Base-by-base conservation (phyloP, 2,797 vertebrate genomes). In the Sarcophilus harrisii region DNA sequence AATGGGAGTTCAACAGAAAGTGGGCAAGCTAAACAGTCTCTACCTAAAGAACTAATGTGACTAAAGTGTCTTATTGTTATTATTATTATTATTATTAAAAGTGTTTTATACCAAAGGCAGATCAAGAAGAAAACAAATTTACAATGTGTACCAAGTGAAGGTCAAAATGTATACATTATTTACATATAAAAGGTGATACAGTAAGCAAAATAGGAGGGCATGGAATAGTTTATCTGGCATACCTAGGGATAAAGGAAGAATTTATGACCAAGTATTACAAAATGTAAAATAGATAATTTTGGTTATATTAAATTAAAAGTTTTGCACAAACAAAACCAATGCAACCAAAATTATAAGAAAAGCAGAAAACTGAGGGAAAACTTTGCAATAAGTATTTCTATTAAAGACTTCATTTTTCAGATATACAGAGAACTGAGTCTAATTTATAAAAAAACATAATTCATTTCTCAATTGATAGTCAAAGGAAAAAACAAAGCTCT, bases 121-220 rank as follows among this genome's bases (percentile, higher is more conserved):
- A 96, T 96, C 38, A 92, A 96, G 90, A 95, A 10, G 90, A 96
- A 94, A 57, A 66, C 93, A 57, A 96, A 91, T 90, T n/a, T 5
- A 73, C 32, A 73, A 5, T 5, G 1, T 66, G n/a, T n/a, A n/a
- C 32, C 62, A 73, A 73, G 32, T n/a, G 18, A 18, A 66, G 14
- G 14, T 38, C 32, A 73, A 73, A 73, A 73, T n/a, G 14, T 38
- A 16, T 38, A n/a, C 16, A 8, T n/a, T 16, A 73, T 73, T 18
- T 66, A 66, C 3, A 66, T 4, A 66, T 16, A 66, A 38, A 73
- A 5, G 16, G 29, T 73, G 62, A 38, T 21, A 8, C 32, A 16
- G n/a, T 73, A 73, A 8, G 32, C 32, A n/a, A 1, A 38, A 18
- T 73, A 38, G 62, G 16, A n/a, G 62, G n/a, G 3, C 5, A 73